These are phyloP conservation scores for Dendrolimus houi DNA, from an alignment of 2,888 invertebrate genomes.

Conservation along the genomic window DNA sequence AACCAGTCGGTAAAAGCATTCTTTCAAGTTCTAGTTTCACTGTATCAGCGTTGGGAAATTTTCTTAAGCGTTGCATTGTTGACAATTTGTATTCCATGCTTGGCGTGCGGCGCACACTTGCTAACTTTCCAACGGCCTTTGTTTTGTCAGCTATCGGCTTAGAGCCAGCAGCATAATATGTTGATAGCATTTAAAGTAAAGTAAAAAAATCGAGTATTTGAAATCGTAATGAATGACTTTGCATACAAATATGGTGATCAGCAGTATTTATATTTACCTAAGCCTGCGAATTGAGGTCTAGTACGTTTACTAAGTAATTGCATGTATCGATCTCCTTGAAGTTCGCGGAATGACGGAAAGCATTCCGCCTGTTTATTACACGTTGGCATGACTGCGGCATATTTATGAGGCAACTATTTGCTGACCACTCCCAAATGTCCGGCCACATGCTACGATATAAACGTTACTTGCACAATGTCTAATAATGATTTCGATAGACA, in stretches of 20 bases:
- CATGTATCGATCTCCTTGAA: slow-evolving; percentile 64
- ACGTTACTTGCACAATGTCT: slow-evolving; percentile 33
- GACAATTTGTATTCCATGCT: slow-evolving; percentile 63
- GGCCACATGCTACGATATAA: slow-evolving; percentile 29
- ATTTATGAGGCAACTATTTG: slow-evolving; percentile 22
- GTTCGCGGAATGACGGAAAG: slow-evolving; percentile 59
- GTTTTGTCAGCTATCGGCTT: slow-evolving; percentile 30
- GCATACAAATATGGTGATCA: not conserved
- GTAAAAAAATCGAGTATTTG: not conserved
- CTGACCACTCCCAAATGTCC: slow-evolving; percentile 44
- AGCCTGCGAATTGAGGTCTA: slow-evolving; percentile 29
- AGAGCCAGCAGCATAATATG: slow-evolving; percentile 36
- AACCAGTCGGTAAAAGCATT: slow-evolving; percentile 28
- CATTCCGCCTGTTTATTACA: slow-evolving; percentile 42
- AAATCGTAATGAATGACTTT: no score
- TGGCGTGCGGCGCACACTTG: slow-evolving; percentile 26
- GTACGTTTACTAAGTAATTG: slow-evolving; percentile 37
- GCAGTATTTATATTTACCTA: not conserved
- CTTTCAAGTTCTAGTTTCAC: slow-evolving; percentile 51
- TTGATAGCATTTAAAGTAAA: not conserved
- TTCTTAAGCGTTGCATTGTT: slow-evolving; percentile 54
- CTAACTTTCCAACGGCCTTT: slow-evolving; percentile 68
- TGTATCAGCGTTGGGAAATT: slow-evolving; percentile 57
- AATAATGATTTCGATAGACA: slow-evolving; percentile 38
- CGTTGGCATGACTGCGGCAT: slow-evolving; percentile 26